Percentiles rank a stretch among this genome's conserved stretches.
phyloP scores from a whole-genome alignment of 2,797 vertebrate species.

The Loris lydekkerianus region DNA sequence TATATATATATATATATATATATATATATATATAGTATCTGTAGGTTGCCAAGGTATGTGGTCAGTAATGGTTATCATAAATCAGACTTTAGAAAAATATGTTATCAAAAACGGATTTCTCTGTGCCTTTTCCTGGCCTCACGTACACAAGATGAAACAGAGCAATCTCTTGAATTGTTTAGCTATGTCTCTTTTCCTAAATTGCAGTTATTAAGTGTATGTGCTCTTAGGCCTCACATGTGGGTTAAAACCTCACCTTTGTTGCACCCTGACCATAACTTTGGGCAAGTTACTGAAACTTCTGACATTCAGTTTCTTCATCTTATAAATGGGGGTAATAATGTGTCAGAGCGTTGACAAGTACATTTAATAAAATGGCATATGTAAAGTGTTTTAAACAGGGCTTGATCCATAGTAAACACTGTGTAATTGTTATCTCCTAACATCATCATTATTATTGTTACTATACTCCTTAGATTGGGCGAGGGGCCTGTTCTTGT shows the following conservation, averaged over 20 bases:
- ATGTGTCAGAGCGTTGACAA: not conserved
- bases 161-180: not conserved
- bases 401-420: not conserved
- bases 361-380: slow-evolving; percentile 17
- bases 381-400: not conserved
- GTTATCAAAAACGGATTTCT: slow-evolving; percentile 27
- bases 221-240: not conserved
- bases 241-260: slow-evolving; percentile 50
- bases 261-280: not conserved
- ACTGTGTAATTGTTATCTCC: not conserved
- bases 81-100: not conserved
- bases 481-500: not conserved
- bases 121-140: not conserved
- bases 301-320: slow-evolving; percentile 9
- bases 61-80: slow-evolving; percentile 20
- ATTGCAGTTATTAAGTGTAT: not conserved
- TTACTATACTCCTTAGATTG: not conserved
- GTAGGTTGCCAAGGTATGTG: not conserved
- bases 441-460: not conserved
- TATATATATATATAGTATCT: not conserved
- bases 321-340: not conserved
- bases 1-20: too few species aligned
- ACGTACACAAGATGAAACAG: slow-evolving; percentile 34
- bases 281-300: not conserved
- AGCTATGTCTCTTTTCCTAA: not conserved